A percentile compares a stretch with the other conserved stretches of the same genome.
Conservation (phyloP, 2,113 vertebrate species). For the Nerophis ophidion region DNA sequence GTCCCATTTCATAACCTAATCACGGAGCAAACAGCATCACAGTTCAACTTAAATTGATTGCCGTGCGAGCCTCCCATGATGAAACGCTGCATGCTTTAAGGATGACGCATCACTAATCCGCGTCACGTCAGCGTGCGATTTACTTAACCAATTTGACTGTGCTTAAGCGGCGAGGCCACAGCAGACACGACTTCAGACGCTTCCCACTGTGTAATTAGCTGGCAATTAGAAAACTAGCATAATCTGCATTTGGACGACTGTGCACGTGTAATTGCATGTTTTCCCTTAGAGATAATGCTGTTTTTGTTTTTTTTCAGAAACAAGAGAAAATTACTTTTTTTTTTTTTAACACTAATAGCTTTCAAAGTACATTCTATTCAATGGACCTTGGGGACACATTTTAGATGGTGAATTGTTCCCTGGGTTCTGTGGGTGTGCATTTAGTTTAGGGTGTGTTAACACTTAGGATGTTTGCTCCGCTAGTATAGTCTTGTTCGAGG, state of each 20-base stretch:
- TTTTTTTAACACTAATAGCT: conserved; percentile 6
- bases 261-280: conserved; percentile 50
- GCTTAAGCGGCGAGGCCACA: conserved; percentile 35
- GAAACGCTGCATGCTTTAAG: conserved; percentile 25
- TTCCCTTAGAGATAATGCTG: conserved; percentile 30
- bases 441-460: background rate
- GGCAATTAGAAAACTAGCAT: conserved; percentile 51
- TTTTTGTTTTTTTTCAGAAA: conserved; percentile 27
- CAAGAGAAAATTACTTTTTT: conserved; percentile 33
- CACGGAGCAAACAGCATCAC: conserved; percentile 32
- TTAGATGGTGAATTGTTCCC: conserved; percentile 39
- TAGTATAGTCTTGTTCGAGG: too few species aligned
- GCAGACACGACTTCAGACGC: conserved; percentile 41
- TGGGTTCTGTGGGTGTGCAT: conserved; percentile 4
- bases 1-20: conserved; percentile 48
- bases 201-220: conserved; percentile 42
- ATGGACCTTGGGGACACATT: conserved; percentile 42
- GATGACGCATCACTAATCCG: conserved; percentile 43
- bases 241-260: conserved; percentile 41
- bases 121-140: conserved; percentile 44
- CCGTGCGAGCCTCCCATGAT: conserved; percentile 27
- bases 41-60: conserved; percentile 28
- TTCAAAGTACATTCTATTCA: conserved; percentile 23
- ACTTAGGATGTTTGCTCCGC: too few species aligned
- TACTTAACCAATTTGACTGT: conserved; percentile 32